A percentile compares a stretch with the other conserved stretches of the same genome.
Evolutionary conservation across 2,797 vertebrate species (phyloP).

Genomic region (Phoeniculus purpureus): DNA sequence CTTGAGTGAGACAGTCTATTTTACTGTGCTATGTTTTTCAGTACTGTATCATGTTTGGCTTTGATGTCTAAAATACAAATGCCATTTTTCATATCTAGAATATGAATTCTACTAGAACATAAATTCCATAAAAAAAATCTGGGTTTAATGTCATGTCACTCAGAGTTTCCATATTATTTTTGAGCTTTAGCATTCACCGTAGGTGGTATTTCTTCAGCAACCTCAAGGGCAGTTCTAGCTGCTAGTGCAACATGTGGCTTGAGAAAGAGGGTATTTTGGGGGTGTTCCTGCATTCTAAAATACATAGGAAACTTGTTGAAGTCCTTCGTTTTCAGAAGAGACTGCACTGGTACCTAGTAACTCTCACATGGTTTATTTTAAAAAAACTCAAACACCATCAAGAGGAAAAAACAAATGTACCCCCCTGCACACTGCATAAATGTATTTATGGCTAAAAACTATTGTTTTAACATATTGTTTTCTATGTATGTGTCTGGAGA

Average conservation of each 20-base stretch:
- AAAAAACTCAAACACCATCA: neutral
- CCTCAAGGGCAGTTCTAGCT: neutral
- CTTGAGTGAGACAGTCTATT: neutral
- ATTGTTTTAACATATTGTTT: neutral
- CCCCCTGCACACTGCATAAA: fast-evolving
- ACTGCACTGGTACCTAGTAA: neutral
- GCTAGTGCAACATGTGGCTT: neutral
- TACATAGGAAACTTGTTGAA: neutral
- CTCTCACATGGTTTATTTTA: neutral
- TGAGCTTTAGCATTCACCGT: conserved; percentile 5
- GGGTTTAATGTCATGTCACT: neutral
- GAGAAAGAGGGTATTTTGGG: neutral
- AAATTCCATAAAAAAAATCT: neutral
- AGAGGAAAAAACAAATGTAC: neutral
- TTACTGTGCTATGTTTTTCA: neutral
- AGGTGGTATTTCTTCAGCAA: neutral
- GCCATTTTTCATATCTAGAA: too few relatives aligned
- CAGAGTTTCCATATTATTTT: neutral
- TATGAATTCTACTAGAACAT: neutral
- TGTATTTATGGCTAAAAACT: neutral
- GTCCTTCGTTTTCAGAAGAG: neutral
- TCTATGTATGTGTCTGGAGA: neutral
- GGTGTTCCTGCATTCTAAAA: neutral
- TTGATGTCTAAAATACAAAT: neutral
- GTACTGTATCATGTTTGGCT: neutral